A percentile compares a stretch with the other conserved stretches of the same genome.
These are phyloP conservation scores for Deilephila elpenor DNA, from an alignment of 2,888 invertebrate species.

Conservation along the genomic window DNA sequence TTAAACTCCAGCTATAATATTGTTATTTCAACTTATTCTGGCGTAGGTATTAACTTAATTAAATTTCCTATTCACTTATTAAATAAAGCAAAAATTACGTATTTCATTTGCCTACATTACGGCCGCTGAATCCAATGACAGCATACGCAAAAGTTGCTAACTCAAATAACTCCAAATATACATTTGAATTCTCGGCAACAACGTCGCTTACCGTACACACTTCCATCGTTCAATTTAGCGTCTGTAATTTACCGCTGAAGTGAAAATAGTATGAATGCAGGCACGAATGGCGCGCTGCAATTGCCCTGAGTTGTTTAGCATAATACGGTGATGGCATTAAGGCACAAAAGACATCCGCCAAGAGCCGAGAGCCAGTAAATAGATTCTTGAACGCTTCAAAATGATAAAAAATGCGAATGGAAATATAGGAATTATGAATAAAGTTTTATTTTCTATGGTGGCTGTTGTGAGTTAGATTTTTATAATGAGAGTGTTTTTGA, in stretches of 20 bases:
- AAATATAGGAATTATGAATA: neutral
- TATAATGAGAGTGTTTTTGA: too few relatives aligned
- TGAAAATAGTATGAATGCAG: conserved; percentile 67
- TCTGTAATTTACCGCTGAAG: conserved; percentile 68
- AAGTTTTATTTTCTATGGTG: neutral
- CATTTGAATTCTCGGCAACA: conserved; percentile 38
- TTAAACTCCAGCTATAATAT: too few relatives aligned
- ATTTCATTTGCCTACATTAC: too few relatives aligned
- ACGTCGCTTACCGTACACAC: conserved; percentile 36
- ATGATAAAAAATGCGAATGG: conserved; percentile 16
- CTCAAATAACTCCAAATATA: conserved; percentile 30
- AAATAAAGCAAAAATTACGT: too few relatives aligned
- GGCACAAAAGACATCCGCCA: conserved; percentile 63
- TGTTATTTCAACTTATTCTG: too few relatives aligned
- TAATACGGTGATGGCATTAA: conserved; percentile 77
- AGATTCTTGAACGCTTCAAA: conserved; percentile 17
- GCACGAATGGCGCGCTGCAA: conserved; percentile 59
- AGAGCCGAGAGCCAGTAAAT: conserved; percentile 36
- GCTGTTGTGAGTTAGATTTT: too few relatives aligned
- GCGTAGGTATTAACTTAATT: too few relatives aligned
- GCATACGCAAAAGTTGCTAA: neutral
- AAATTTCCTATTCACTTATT: too few relatives aligned
- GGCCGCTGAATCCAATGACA: neutral
- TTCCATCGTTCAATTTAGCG: conserved; percentile 58
- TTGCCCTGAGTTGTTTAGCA: conserved; percentile 75